These are phyloP conservation scores for Oreochromis spilurus DNA, from an alignment of 2,113 vertebrate genomes.

Conservation along the genomic window DNA sequence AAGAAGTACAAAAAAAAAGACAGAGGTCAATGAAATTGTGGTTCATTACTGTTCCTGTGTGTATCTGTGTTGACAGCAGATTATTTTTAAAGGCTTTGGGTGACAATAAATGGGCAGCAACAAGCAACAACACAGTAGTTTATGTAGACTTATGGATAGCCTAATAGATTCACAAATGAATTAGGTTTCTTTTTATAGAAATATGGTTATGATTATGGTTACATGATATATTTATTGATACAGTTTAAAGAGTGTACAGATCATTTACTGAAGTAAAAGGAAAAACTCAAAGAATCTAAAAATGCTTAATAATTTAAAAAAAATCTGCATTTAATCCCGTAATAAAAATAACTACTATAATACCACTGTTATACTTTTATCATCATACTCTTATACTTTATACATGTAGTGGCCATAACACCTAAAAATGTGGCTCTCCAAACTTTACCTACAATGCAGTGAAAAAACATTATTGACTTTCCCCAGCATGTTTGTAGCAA, in stretches of 20 bases:
- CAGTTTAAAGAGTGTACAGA: not conserved
- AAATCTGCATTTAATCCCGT: not conserved
- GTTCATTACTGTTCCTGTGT: not conserved
- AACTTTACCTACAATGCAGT: not conserved
- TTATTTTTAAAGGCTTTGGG: not conserved
- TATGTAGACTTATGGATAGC: too few relatives aligned
- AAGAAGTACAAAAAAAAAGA: not conserved
- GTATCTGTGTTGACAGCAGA: not conserved
- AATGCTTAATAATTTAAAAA: not conserved
- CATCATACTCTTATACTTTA: not conserved
- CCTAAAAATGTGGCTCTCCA: not conserved
- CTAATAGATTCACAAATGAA: not conserved
- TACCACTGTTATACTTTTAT: not conserved
- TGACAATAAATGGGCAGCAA: not conserved
- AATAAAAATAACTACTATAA: not conserved
- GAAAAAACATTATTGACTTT: not conserved
- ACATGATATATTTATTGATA: not conserved
- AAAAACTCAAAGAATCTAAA: not conserved
- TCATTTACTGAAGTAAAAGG: not conserved
- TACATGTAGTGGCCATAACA: not conserved
- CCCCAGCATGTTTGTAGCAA: not conserved
- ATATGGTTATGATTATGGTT: not conserved
- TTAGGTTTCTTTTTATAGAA: not conserved
- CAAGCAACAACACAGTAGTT: not conserved
- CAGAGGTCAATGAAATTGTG: conserved; percentile 16